A percentile compares a stretch with the other conserved stretches of the same genome.
Evolutionary conservation across 2,888 invertebrate genomes (phyloP).

Genomic region (Watsonalla cultraria): DNA sequence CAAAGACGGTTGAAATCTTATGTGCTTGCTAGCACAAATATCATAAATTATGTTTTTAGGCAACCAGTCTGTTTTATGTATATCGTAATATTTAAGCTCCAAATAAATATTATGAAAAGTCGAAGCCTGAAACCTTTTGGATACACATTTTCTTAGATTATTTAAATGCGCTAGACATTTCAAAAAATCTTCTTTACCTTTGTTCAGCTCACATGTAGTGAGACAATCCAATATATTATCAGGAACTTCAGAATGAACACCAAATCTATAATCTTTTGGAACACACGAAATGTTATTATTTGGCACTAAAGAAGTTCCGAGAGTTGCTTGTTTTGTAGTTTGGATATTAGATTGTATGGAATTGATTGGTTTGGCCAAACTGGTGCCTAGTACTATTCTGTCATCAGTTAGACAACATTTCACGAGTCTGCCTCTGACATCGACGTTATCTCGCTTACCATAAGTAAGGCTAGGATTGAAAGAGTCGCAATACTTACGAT

Average conservation of each 20-base stretch:
- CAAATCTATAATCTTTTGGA: conserved; percentile 57
- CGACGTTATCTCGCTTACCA: conserved; percentile 40
- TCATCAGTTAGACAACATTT: conserved; percentile 42
- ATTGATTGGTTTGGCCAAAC: conserved; percentile 27
- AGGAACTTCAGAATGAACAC: conserved; percentile 36
- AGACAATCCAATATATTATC: conserved; percentile 50
- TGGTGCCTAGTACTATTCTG: conserved; percentile 31
- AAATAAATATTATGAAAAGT: conserved; percentile 29
- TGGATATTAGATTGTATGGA: conserved; percentile 42
- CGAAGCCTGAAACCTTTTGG: conserved; percentile 19
- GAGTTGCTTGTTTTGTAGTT: conserved; percentile 21
- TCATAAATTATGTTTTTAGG: conserved; percentile 50
- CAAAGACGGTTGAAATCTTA: conserved; percentile 43
- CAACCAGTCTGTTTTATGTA: conserved; percentile 50
- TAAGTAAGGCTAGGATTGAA: conserved; percentile 47
- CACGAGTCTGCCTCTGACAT: conserved; percentile 43
- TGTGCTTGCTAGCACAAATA: conserved; percentile 37
- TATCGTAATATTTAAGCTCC: conserved; percentile 35
- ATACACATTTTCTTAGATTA: conserved; percentile 31
- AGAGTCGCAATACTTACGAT: conserved; percentile 35
- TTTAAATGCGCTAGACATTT: conserved; percentile 55
- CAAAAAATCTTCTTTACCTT: conserved; percentile 41
- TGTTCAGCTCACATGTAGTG: conserved; percentile 26
- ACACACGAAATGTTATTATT: conserved; percentile 56
- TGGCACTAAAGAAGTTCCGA: conserved; percentile 48